Conservation (phyloP, 2,888 invertebrate species). For the Andricus quercusramuli region DNA sequence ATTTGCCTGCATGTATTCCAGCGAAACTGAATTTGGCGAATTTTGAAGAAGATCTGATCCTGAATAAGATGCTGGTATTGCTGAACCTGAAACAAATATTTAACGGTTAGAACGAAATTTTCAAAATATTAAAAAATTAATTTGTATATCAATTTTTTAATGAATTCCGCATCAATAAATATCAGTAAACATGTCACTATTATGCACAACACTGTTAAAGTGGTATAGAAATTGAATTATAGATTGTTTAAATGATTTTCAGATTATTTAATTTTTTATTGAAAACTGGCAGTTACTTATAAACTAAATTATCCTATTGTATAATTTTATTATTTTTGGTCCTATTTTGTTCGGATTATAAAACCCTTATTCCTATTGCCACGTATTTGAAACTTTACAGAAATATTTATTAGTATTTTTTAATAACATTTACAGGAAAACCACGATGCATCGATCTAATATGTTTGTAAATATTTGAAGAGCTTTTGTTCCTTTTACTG, state of each 20-base stretch:
- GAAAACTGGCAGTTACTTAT: too few species aligned
- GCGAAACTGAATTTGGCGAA: not conserved
- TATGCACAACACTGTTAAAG: not conserved
- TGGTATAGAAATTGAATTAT: too few species aligned
- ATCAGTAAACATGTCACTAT: not conserved
- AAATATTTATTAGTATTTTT: not conserved
- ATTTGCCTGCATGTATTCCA: not conserved
- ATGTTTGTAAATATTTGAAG: slow-evolving; percentile 71
- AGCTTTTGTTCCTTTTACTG: slow-evolving; percentile 68
- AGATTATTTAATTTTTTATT: too few species aligned
- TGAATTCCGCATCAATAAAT: too few species aligned
- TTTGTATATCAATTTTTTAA: too few species aligned
- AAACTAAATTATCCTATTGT: too few species aligned
- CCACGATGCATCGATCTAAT: slow-evolving; percentile 63
- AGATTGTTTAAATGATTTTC: too few species aligned
- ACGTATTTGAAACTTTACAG: too few species aligned
- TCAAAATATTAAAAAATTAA: not conserved
- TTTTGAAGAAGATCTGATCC: not conserved
- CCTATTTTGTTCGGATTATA: too few species aligned
- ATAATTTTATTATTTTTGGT: too few species aligned
- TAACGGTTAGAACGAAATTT: not conserved
- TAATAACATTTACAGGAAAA: not conserved
- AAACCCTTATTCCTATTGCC: too few species aligned
- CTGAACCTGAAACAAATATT: slow-evolving; percentile 13
- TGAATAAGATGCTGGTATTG: not conserved